These are phyloP conservation scores for Parnassius glacialis DNA, from an alignment of 2,888 invertebrate genomes.

Conservation along the genomic window DNA sequence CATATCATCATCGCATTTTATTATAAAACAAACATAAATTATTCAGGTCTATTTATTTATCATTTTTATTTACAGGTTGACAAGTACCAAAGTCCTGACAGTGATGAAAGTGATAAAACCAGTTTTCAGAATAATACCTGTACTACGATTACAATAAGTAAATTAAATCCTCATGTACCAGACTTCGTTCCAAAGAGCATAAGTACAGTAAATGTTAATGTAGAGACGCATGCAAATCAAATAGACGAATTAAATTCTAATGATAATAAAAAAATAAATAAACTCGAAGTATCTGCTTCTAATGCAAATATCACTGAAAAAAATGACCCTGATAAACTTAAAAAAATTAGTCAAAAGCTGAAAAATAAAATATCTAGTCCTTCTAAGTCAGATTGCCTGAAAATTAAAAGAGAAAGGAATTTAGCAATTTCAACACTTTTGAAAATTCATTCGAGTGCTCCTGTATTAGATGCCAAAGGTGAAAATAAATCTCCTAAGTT, in stretches of 20 bases:
- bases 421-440: constrained; percentile 56
- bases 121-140: constrained; percentile 13
- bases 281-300: background rate
- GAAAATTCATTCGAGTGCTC: constrained; percentile 41
- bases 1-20: too few species aligned
- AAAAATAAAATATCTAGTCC: constrained; percentile 46
- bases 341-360: constrained; percentile 38
- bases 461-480: constrained; percentile 11
- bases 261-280: constrained; percentile 12
- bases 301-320: constrained; percentile 3
- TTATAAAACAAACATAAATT: too few species aligned
- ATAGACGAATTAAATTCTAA: constrained; percentile 7
- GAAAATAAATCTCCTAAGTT: constrained; percentile 38
- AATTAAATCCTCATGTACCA: constrained; percentile 52
- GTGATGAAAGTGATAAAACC: constrained; percentile 13
- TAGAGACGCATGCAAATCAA: background rate
- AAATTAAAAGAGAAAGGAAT: constrained; percentile 47
- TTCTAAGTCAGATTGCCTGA: constrained; percentile 37
- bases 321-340: constrained; percentile 25
- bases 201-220: background rate
- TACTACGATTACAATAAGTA: constrained; percentile 41
- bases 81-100: constrained; percentile 21
- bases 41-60: too few species aligned
- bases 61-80: constrained; percentile 33
- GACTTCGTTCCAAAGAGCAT: constrained; percentile 48